Base-by-base conservation (phyloP, 2,797 vertebrate genomes). In the Percopsis omiscomaycus region DNA sequence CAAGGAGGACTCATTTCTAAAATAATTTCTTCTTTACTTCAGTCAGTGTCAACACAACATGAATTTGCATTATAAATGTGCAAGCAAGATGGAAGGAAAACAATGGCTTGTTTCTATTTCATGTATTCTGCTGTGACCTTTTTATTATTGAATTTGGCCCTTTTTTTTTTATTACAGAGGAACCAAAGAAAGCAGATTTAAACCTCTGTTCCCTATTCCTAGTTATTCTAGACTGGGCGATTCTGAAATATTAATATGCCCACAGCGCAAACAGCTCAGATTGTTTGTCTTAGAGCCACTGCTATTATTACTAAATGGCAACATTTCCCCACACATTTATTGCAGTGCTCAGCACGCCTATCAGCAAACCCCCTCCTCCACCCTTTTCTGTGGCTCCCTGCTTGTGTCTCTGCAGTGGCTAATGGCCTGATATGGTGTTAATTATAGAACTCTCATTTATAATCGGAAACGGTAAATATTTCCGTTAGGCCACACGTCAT, bases 371-470 rank as follows among this genome's bases (percentile, higher is more conserved):
- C 14, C 30, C 55, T 22, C 42, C 37, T 45, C 61, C 37, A 50
- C 44, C 53, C 55, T 55, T 73, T 76, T 61, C 72, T 68, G 56
- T 48, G 49, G 61, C 54, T 75, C 73, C 69, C 76, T 64, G 79
- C 74, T 62, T 81, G 62, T 64, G 45, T 72, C 62, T 69, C 79
- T 66, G 68, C 56, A 52, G 66, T 67, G 77, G 71, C 73, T 79
- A 81, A 89, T 84, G 84, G 78, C 71, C 78, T 76, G 61, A 72
- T 66, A 66, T 74, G 78, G 68, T 64, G 73, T 82, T 85, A 86
- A 90, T 90, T 84, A 84, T 83, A 60, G 70, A 71, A 74, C 84
- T 77, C 86, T 84, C 68, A 70, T 86, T 83, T 89, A 62, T 83
- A 82, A 85, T 84, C 62, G 32, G 73, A 84, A 87, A 84, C 69